Conservation (phyloP, 2,888 invertebrate genomes). For the Aromia moschata region DNA sequence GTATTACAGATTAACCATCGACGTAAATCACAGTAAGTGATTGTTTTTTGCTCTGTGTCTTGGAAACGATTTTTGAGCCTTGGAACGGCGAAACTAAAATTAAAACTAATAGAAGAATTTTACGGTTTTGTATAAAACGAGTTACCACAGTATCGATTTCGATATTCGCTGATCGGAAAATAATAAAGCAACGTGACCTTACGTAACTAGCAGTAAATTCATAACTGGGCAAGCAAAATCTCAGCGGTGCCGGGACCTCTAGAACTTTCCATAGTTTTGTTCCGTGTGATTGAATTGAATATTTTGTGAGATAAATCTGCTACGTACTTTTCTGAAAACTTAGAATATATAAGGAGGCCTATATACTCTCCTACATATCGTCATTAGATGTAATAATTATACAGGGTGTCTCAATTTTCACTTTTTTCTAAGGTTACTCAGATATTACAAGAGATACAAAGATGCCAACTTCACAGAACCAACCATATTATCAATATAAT, state of each 20-base stretch:
- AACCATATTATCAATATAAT: too few relatives aligned
- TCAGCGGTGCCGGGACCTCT: constrained; percentile 11
- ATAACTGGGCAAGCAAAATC: constrained; percentile 20
- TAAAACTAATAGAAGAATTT: not conserved
- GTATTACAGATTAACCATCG: constrained; percentile 15
- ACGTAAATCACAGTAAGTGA: constrained; percentile 3
- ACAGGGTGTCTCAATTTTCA: too few relatives aligned
- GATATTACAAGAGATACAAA: too few relatives aligned
- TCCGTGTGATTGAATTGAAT: not conserved
- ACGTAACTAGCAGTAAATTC: constrained; percentile 26
- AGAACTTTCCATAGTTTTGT: not conserved
- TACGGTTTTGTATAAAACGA: not conserved
- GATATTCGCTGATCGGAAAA: constrained; percentile 4
- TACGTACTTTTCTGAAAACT: too few relatives aligned
- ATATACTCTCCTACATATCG: too few relatives aligned
- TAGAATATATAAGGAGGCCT: too few relatives aligned
- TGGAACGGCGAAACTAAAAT: not conserved
- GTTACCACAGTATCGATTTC: not conserved
- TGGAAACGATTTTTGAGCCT: not conserved
- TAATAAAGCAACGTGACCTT: constrained; percentile 11
- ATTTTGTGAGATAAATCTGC: constrained; percentile 24
- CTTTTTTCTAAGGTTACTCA: too few relatives aligned
- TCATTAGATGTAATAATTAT: too few relatives aligned
- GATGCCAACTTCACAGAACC: too few relatives aligned
- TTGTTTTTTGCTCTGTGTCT: not conserved